Base-by-base conservation (phyloP, 1,140 invertebrate genomes). In the Atta colombica region DNA sequence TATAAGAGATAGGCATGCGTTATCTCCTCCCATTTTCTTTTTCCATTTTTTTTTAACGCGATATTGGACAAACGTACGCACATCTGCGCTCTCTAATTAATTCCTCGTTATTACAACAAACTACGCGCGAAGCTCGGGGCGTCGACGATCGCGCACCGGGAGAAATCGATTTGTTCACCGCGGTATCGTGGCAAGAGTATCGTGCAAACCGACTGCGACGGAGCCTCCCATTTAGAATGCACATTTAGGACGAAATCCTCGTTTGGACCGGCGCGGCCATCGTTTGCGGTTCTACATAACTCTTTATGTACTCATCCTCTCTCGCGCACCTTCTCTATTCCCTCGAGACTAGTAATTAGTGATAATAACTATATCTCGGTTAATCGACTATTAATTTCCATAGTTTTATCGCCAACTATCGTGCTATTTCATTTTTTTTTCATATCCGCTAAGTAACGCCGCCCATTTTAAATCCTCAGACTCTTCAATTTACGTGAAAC, bases 71-170 rank as follows among this genome's bases (percentile, higher is more conserved):
- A 68, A 78, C 61, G 25, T 35, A 80, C 61, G 77, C 63, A 55
- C 61, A 51, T 53, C n/a, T 68, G 77, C 61, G 51, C 65, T 18
- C 63, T 28, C 77, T 68, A 80, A 80, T 53, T 80, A 80, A 68
- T 69, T 80, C 63, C 49, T 80, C 63, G 18, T 80, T 80, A 80
- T 80, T 69, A 80, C 49, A 80, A 80, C 49, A 68, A 80, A 68
- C 45, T 80, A 69, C 35, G 18, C 55, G 45, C 77, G 45, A 58
- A 77, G 35, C 35, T 66, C 61, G 61, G 61, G 25, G 60, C 60
- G 58, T 65, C 77, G 45, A 66, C 45, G 61, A 66, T 66, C 61
- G 77, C n/a, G 61, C 77, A 31, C 31, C 53, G 77, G 61, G n/a
- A 53, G 18, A 39, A 80, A 53, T 66, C 61, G 61, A 77, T 25